Conservation (phyloP, 2,888 invertebrate genomes). For the Rhopalosiphum nymphaeae region DNA sequence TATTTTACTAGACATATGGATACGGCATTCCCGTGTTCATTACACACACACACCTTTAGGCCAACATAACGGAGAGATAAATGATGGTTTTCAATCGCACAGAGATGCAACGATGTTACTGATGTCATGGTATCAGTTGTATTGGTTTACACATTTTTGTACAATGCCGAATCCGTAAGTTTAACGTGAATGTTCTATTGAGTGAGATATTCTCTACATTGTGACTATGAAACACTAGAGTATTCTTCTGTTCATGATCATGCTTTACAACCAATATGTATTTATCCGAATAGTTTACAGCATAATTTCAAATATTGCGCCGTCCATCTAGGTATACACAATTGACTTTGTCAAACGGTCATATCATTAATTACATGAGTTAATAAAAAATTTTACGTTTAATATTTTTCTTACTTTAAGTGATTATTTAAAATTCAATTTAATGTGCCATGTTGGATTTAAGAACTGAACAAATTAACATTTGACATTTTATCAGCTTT, state of each 20-base stretch:
- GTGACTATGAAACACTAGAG: not conserved
- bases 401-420: not conserved
- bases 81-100: not conserved
- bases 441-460: not conserved
- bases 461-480: not conserved
- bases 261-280: not conserved
- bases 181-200: not conserved
- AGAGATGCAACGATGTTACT: not conserved
- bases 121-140: not conserved
- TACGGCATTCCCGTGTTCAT: not conserved
- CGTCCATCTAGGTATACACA: not conserved
- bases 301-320: not conserved
- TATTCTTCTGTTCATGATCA: not conserved
- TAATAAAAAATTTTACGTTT: not conserved
- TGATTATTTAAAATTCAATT: not conserved
- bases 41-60: not conserved
- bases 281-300: not conserved
- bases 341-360: not conserved
- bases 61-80: not conserved
- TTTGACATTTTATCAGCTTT: not conserved
- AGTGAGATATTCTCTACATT: not conserved
- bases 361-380: not conserved
- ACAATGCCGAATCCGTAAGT: not conserved
- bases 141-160: not conserved
- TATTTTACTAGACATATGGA: not conserved